Percentiles rank a stretch among this genome's conserved stretches.
These are phyloP conservation scores for Ditylenchus weischeri DNA, from an alignment of 2,888 invertebrate genomes.

Conservation along the genomic window DNA sequence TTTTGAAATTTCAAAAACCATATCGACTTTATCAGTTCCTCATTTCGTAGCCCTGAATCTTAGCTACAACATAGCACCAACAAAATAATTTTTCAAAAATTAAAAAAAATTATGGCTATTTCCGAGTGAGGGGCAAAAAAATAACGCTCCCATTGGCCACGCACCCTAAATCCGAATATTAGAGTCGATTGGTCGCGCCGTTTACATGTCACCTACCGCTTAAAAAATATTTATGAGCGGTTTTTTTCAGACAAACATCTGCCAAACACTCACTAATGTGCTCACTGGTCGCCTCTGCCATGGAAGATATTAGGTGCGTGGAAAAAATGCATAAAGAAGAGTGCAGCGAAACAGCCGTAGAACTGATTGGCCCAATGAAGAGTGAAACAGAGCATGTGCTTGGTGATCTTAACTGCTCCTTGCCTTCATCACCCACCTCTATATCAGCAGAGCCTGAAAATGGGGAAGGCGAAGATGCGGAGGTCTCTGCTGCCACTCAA, in stretches of 20 bases:
- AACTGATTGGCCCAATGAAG: conserved; percentile 48
- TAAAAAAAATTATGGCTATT: too few species aligned
- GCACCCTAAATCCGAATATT: too few species aligned
- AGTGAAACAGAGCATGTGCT: conserved; percentile 47
- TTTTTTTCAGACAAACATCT: neutral
- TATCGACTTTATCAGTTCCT: too few species aligned
- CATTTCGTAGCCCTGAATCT: too few species aligned
- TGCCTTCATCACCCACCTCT: neutral
- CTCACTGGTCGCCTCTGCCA: neutral
- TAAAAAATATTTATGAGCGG: too few species aligned
- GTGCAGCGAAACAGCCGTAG: conserved; percentile 40
- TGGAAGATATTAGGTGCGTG: conserved; percentile 36
- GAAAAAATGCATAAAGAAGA: conserved; percentile 28
- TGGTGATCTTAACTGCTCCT: conserved; percentile 27
- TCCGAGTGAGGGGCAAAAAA: too few species aligned
- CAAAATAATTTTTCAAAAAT: too few species aligned
- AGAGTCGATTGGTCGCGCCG: too few species aligned
- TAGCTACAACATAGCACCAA: too few species aligned
- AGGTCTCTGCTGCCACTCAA: neutral
- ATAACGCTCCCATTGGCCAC: too few species aligned
- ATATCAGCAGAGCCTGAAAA: neutral
- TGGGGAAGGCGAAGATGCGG: neutral
- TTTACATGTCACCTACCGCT: too few species aligned
- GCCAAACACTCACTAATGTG: neutral
- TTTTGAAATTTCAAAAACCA: too few species aligned